Conservation (phyloP, 2,888 invertebrate genomes). For the Polydrusus cervinus region DNA sequence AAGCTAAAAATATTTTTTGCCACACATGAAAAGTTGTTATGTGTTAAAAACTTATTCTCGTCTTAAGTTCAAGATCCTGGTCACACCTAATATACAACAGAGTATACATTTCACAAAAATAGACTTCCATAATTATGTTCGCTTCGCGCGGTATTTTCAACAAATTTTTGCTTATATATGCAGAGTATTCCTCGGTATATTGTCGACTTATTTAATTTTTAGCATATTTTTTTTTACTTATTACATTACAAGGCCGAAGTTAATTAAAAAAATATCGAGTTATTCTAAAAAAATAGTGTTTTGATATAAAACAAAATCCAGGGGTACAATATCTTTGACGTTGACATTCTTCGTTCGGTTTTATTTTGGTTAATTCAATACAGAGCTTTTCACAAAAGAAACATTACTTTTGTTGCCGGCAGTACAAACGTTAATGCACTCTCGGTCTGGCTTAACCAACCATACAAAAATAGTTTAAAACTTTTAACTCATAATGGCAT, state of each 20-base stretch:
- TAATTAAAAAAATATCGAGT: no score
- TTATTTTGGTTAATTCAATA: no score
- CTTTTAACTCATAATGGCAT: background rate
- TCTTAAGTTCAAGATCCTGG: conserved; percentile 55
- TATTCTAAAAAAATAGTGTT: no score
- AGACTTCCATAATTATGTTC: conserved; percentile 34
- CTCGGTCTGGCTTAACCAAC: background rate
- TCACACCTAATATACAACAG: conserved; percentile 38
- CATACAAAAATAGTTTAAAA: background rate
- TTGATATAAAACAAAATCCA: no score
- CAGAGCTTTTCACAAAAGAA: no score
- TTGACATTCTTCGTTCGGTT: no score
- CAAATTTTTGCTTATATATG: background rate
- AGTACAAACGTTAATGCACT: background rate
- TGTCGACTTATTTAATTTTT: no score
- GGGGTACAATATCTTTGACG: no score
- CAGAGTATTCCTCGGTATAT: no score
- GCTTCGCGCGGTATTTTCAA: conserved; percentile 16
- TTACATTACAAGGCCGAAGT: no score
- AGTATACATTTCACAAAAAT: conserved; percentile 41
- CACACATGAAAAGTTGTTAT: conserved; percentile 24
- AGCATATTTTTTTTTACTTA: no score
- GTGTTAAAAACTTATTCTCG: conserved; percentile 48
- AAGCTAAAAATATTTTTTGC: conserved; percentile 28
- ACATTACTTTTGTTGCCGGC: no score